phyloP scores from a whole-genome alignment of 2,888 invertebrate species.

The Amiota minor region DNA sequence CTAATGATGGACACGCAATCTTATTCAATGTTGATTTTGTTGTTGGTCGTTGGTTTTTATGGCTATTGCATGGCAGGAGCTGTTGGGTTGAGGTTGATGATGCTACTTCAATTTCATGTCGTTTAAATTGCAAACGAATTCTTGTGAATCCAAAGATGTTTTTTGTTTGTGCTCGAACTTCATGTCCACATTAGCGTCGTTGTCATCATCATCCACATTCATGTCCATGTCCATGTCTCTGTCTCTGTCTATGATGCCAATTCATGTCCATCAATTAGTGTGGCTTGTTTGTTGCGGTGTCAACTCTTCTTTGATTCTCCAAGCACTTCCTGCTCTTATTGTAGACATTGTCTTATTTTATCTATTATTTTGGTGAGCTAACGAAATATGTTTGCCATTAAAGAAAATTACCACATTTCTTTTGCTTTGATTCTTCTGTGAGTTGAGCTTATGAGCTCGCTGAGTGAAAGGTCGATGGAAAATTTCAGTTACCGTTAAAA shows the following conservation, averaged over 20 bases:
- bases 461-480: not conserved
- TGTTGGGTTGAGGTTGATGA: not conserved
- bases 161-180: slow-evolving; percentile 1
- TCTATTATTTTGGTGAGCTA: not conserved
- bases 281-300: not conserved
- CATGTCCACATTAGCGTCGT: slow-evolving; percentile 13
- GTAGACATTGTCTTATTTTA: not conserved
- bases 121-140: slow-evolving; percentile 50
- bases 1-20: slow-evolving; percentile 67
- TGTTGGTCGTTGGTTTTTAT: slow-evolving; percentile 26
- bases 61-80: slow-evolving; percentile 26
- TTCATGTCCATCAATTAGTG: not conserved
- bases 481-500: slow-evolving; percentile 19
- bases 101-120: slow-evolving; percentile 42
- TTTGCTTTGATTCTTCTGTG: not conserved
- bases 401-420: slow-evolving; percentile 6
- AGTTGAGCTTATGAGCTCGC: not conserved
- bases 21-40: slow-evolving; percentile 29
- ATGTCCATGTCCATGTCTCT: not conserved
- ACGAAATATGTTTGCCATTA: slow-evolving; percentile 17
- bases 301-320: not conserved
- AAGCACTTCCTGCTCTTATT: slow-evolving; percentile 5
- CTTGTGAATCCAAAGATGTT: not conserved
- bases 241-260: not conserved
- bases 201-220: not conserved